Conservation (phyloP, 2,113 vertebrate genomes). For the Tringa solitaria region DNA sequence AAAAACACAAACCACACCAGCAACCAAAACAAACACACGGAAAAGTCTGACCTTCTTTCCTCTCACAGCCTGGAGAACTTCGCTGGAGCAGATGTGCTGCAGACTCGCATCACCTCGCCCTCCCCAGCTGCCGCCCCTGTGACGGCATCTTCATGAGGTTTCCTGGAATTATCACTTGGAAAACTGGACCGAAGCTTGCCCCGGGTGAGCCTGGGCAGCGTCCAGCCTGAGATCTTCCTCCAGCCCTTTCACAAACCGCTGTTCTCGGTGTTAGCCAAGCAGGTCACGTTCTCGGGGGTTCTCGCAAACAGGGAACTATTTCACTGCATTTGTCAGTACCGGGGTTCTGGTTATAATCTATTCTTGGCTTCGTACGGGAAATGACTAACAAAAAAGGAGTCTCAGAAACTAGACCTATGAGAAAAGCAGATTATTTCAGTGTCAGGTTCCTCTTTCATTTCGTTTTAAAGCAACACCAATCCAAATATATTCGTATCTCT, state of each 20-base stretch:
- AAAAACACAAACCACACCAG: background rate
- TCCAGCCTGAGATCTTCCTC: background rate
- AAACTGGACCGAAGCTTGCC: background rate
- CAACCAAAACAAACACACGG: background rate
- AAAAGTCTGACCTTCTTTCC: background rate
- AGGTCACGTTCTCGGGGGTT: background rate
- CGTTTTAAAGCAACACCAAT: background rate
- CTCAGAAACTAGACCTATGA: background rate
- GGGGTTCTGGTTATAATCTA: background rate
- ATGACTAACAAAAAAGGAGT: background rate
- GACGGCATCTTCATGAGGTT: background rate
- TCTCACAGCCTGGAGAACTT: background rate
- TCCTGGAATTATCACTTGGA: background rate
- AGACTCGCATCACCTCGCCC: background rate
- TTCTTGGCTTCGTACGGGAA: background rate
- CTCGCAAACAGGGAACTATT: background rate
- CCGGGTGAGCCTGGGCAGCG: background rate
- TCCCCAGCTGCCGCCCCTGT: background rate
- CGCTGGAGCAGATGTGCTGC: background rate
- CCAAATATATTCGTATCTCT: fast-evolving
- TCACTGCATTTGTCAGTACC: background rate
- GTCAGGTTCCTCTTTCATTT: background rate
- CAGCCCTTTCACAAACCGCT: background rate
- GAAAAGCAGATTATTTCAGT: background rate
- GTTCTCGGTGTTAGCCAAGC: background rate